Conservation (phyloP, 2,888 invertebrate species). For the Spodoptera exigua region DNA sequence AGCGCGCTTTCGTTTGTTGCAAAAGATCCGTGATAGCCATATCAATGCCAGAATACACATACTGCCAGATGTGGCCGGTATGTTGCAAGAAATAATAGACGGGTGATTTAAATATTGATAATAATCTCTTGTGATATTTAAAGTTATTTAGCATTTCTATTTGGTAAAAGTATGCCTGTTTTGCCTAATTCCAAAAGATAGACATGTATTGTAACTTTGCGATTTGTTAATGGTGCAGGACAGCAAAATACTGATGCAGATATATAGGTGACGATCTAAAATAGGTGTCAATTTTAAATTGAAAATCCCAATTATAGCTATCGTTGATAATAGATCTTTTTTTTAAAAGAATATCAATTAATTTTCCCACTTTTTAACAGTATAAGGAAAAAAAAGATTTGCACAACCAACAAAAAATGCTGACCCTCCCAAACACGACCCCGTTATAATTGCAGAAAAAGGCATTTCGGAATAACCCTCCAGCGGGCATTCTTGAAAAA, state of each 20-base stretch:
- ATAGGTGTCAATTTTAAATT: too few species aligned
- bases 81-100: conserved; percentile 13
- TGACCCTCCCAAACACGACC: background rate
- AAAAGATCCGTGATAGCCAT: conserved; percentile 36
- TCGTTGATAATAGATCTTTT: too few species aligned
- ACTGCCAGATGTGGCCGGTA: conserved; percentile 29
- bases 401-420: background rate
- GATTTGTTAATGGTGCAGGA: too few species aligned
- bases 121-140: conserved; percentile 12
- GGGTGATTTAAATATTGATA: conserved; percentile 4
- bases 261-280: background rate
- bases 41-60: too few species aligned
- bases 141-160: conserved; percentile 24
- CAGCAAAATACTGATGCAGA: too few species aligned
- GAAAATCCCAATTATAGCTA: too few species aligned
- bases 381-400: background rate
- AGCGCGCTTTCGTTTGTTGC: conserved; percentile 12
- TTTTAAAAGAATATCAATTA: too few species aligned
- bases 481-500: conserved; percentile 5
- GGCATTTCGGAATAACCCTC: conserved; percentile 7
- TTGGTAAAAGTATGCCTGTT: too few species aligned
- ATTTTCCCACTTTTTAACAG: too few species aligned
- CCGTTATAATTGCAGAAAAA: conserved; percentile 8
- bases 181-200: too few species aligned
- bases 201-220: too few species aligned